Conservation (phyloP, 2,797 vertebrate species). For the Gadopsis bispinosus region DNA sequence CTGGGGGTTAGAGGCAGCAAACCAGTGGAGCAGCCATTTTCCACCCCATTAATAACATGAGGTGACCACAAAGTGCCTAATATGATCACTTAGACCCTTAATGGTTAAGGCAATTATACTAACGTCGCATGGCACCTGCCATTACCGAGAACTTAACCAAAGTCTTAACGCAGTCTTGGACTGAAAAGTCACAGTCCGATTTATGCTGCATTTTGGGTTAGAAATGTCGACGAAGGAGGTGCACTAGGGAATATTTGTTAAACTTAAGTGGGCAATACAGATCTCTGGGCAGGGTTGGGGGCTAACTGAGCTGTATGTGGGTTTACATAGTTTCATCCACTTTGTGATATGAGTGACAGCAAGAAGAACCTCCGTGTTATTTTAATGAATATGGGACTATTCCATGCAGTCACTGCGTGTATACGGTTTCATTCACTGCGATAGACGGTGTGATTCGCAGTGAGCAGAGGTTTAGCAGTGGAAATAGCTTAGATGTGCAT, state of each 20-base stretch:
- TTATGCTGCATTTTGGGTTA: neutral
- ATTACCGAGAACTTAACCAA: constrained; percentile 9
- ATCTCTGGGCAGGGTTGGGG: neutral
- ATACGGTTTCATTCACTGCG: too few species aligned
- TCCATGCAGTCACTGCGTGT: neutral
- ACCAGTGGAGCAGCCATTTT: constrained; percentile 58
- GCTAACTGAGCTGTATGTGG: neutral
- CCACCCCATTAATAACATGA: constrained; percentile 80
- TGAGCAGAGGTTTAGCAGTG: neutral
- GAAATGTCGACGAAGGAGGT: neutral
- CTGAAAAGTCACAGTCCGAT: neutral
- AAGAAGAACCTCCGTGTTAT: neutral
- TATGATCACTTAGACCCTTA: constrained; percentile 65
- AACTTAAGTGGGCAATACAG: neutral
- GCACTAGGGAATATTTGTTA: neutral
- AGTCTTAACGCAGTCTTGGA: neutral
- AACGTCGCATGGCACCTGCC: constrained; percentile 19
- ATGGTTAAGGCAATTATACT: constrained; percentile 49
- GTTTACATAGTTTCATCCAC: too few species aligned
- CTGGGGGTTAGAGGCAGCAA: constrained; percentile 30
- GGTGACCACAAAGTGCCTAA: constrained; percentile 56
- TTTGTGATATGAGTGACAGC: neutral
- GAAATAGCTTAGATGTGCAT: neutral
- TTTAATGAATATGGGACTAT: neutral
- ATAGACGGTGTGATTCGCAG: neutral